Percentiles rank a stretch among this genome's conserved stretches.
Conservation (phyloP, 2,888 invertebrate genomes). For the Miltochrista miniata region DNA sequence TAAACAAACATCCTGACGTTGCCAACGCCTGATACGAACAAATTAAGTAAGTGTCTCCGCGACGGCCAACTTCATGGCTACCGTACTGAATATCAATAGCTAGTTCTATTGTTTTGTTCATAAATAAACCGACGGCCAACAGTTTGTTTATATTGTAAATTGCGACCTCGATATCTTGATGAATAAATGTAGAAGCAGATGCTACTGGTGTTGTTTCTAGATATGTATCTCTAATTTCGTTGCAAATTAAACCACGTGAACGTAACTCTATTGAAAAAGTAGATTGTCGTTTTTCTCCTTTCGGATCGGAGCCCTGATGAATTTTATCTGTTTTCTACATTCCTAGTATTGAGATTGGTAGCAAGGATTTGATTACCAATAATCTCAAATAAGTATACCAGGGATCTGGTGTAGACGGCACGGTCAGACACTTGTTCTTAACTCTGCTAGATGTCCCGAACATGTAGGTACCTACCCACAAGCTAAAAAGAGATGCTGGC, state of each 20-base stretch:
- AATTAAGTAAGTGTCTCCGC: constrained; percentile 42
- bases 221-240: neutral
- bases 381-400: too few species aligned
- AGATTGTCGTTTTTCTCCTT: too few species aligned
- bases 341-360: too few species aligned
- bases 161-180: constrained; percentile 19
- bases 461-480: too few species aligned
- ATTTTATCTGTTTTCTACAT: too few species aligned
- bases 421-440: too few species aligned
- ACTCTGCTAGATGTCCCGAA: too few species aligned
- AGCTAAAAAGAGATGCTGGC: too few species aligned
- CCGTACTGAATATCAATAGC: constrained; percentile 55
- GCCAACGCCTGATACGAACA: constrained; percentile 37
- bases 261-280: neutral
- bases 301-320: too few species aligned
- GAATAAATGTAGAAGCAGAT: constrained; percentile 13
- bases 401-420: too few species aligned
- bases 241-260: neutral
- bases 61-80: constrained; percentile 44
- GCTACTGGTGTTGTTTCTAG: neutral
- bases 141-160: constrained; percentile 34
- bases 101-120: constrained; percentile 34
- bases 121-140: constrained; percentile 16
- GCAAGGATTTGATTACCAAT: too few species aligned
- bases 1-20: constrained; percentile 49